phyloP scores from a whole-genome alignment of 2,888 invertebrate species.

The Microchrysa polita region DNA sequence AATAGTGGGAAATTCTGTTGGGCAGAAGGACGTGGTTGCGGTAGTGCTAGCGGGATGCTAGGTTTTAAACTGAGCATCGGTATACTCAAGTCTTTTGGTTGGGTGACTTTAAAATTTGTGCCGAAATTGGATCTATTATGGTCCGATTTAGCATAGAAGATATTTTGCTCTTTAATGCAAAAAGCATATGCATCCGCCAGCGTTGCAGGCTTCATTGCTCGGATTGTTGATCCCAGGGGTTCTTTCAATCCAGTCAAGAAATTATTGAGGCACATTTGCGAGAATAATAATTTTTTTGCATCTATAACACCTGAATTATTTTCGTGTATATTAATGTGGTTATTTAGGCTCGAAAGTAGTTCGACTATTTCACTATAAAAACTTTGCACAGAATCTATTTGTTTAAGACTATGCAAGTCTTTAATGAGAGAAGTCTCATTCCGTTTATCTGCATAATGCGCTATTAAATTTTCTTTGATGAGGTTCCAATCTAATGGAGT shows the following conservation, averaged over 20 bases:
- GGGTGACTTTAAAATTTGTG: too few relatives aligned
- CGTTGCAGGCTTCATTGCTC: conserved; percentile 19
- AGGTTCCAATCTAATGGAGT: not conserved
- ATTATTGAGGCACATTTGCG: conserved; percentile 30
- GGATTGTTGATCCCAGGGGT: conserved; percentile 31
- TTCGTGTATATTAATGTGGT: too few relatives aligned
- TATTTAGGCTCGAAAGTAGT: too few relatives aligned
- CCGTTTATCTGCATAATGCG: not conserved
- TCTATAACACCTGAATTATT: too few relatives aligned
- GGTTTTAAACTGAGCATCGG: too few relatives aligned
- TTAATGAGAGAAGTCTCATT: too few relatives aligned
- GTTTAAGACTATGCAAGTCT: not conserved
- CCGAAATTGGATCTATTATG: too few relatives aligned
- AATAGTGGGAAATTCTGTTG: too few relatives aligned
- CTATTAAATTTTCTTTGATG: not conserved
- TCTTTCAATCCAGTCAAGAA: conserved; percentile 21
- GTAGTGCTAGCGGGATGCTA: too few relatives aligned
- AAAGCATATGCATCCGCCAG: not conserved
- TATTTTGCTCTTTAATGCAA: conserved; percentile 17
- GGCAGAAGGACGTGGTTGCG: too few relatives aligned
- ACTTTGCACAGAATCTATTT: not conserved
- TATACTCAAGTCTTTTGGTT: too few relatives aligned
- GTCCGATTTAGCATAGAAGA: not conserved
- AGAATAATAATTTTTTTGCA: conserved; percentile 1
- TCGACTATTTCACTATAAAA: too few relatives aligned